Evolutionary conservation across 2,797 vertebrate species (phyloP), one percentile per base, ranked within the genome.

Genomic region (Lacerta viridis): DNA sequence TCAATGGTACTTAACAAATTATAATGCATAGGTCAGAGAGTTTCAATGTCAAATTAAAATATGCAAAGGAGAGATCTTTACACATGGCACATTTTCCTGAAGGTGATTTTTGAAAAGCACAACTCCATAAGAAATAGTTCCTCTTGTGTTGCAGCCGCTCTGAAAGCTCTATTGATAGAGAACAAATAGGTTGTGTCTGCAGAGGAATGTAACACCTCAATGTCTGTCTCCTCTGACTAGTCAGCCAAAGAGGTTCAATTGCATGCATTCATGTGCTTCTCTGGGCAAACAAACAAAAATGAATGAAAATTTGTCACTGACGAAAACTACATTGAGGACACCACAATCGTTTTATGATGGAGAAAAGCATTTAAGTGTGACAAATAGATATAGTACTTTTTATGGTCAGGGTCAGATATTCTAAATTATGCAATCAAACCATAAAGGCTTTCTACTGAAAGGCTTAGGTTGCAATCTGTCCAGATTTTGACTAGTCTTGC

Each of bases 251-350:
- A 89, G 29, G 90, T 69, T n/a, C 1, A 83, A 18, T 69, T 82
- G 39, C 17, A 39, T 2, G 50, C 5, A 90, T 91, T 5, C 17
- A 88, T 91, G 82, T 7, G 64, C 5, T 87, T 88, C 71, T 86
- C 33, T 79, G 89, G 78, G 78, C 74, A 87, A 91, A 23, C 71
- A 93, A 90, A 92, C 33, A 85, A 90, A 89, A 29, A 72, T 1
- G 6, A 88, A 90, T 80, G 76, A 80, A 69, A 85, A 90, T 83
- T 9, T 80, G 43, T 83, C 43, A 20, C 18, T 55, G 72, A 39
- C 0, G 5, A 10, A 79, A 83, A 80, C 92, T 78, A 86, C 84
- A 91, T 6, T 80, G 17, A 25, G 77, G 88, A 3, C n/a, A 89
- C 68, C 87, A 43, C 25, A 83, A 85, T 83, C 41, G 71, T 46